Percentiles rank a stretch among this genome's conserved stretches.
phyloP scores from a whole-genome alignment of 2,888 invertebrate species.

The Baccha elongata region DNA sequence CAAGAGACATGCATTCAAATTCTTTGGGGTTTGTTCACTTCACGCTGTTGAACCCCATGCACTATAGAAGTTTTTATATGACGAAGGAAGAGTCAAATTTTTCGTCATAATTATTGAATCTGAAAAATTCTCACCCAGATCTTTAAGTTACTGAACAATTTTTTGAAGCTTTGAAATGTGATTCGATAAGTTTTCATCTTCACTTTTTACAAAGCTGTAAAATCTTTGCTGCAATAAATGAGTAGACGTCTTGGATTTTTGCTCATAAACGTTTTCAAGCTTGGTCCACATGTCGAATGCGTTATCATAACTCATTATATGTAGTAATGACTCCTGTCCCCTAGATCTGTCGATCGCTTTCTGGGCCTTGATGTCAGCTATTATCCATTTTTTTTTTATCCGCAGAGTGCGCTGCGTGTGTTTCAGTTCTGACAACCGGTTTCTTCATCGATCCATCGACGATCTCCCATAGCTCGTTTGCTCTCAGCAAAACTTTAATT shows the following conservation, averaged over 20 bases:
- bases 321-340: constrained; percentile 68
- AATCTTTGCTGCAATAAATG: too few relatives aligned
- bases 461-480: constrained; percentile 25
- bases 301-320: constrained; percentile 73
- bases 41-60: constrained; percentile 20
- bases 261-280: constrained; percentile 78
- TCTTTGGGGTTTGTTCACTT: constrained; percentile 30
- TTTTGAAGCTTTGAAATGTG: constrained; percentile 70
- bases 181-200: constrained; percentile 67
- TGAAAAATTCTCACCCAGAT: constrained; percentile 24
- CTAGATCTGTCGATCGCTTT: constrained; percentile 60
- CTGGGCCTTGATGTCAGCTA: constrained; percentile 56
- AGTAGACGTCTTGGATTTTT: constrained; percentile 77
- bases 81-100: constrained; percentile 33
- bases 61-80: constrained; percentile 23
- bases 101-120: constrained; percentile 46
- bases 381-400: constrained; percentile 20
- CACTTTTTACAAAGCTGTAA: constrained; percentile 65
- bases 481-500: constrained; percentile 25
- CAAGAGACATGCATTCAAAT: constrained; percentile 33
- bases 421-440: constrained; percentile 24
- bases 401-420: constrained; percentile 17
- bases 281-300: too few relatives aligned
- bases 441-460: constrained; percentile 8
- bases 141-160: constrained; percentile 64